phyloP scores from a whole-genome alignment of 30 jellyfish, hydroid and myxozoan species.

The Aurelia sp. region DNA sequence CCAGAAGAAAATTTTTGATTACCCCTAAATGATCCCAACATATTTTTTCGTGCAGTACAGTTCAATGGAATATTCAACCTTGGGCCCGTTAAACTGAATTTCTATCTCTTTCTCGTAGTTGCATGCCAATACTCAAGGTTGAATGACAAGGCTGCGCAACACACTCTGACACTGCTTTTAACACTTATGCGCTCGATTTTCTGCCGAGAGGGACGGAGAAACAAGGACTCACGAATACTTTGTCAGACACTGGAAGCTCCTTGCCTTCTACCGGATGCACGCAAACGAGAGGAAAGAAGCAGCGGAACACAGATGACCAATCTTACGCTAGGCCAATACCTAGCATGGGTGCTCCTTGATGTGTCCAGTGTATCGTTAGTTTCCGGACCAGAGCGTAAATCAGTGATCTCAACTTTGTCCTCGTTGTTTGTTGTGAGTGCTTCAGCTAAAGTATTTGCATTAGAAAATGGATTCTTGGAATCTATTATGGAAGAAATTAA shows the following conservation, averaged over 20 bases:
- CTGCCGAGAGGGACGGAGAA: slow-evolving; percentile 46
- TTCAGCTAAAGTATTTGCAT: slow-evolving; percentile 47
- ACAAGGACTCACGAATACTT: neutral
- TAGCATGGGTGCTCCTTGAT: slow-evolving; percentile 15
- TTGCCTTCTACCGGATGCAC: neutral
- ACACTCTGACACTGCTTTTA: slow-evolving; percentile 29
- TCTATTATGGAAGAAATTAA: slow-evolving; percentile 71
- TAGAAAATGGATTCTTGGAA: slow-evolving; percentile 71
- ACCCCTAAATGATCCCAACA: too few relatives aligned
- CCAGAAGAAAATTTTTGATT: too few relatives aligned
- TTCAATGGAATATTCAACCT: too few relatives aligned
- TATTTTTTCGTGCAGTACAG: too few relatives aligned
- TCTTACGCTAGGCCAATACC: slow-evolving; percentile 33
- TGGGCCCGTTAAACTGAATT: too few relatives aligned
- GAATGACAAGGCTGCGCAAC: neutral
- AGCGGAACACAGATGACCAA: too few relatives aligned
- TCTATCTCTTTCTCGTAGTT: slow-evolving; percentile 5
- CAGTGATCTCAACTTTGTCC: slow-evolving; percentile 46
- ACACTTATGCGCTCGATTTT: slow-evolving; percentile 3
- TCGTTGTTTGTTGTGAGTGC: slow-evolving; percentile 43
- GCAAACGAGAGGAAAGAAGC: neutral
- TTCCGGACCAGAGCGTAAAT: slow-evolving; percentile 16
- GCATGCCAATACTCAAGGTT: slow-evolving; percentile 1
- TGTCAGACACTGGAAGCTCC: slow-evolving; percentile 21
- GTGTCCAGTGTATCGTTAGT: neutral